These are phyloP conservation scores for Volucella inflata DNA, from an alignment of 2,888 invertebrate species.

Conservation along the genomic window DNA sequence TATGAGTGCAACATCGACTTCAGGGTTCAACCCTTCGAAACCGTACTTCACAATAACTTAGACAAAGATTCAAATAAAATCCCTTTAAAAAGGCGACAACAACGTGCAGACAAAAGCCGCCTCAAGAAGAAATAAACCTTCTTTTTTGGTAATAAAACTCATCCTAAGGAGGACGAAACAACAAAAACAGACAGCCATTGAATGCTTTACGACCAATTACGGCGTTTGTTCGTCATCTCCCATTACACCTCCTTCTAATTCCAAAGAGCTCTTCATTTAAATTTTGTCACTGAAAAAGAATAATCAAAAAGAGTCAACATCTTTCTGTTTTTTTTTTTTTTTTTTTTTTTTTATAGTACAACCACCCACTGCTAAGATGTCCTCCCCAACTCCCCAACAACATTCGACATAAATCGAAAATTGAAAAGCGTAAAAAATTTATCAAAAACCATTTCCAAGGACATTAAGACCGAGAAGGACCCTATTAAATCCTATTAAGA, in stretches of 20 bases:
- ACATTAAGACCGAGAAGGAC: constrained; percentile 28
- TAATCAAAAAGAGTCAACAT: neutral
- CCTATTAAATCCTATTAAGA: constrained; percentile 41
- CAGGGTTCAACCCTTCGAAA: no score
- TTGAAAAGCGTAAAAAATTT: constrained; percentile 65
- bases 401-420: constrained; percentile 42
- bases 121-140: constrained; percentile 13
- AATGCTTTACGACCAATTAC: constrained; percentile 55
- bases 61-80: no score
- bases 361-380: constrained; percentile 19
- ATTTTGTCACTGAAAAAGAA: constrained; percentile 33
- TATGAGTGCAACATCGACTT: no score
- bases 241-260: neutral
- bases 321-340: neutral
- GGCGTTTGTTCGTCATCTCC: constrained; percentile 29
- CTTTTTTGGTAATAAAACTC: constrained; percentile 28
- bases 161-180: constrained; percentile 3
- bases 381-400: neutral
- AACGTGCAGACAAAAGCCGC: constrained; percentile 32
- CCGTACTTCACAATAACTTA: no score
- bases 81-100: constrained; percentile 10
- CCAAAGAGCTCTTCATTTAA: constrained; percentile 25
- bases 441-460: constrained; percentile 49
- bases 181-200: constrained; percentile 31
- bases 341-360: neutral